Base-by-base conservation (phyloP, 2,888 invertebrate genomes). In the Poecilobothrus nobilitatus region DNA sequence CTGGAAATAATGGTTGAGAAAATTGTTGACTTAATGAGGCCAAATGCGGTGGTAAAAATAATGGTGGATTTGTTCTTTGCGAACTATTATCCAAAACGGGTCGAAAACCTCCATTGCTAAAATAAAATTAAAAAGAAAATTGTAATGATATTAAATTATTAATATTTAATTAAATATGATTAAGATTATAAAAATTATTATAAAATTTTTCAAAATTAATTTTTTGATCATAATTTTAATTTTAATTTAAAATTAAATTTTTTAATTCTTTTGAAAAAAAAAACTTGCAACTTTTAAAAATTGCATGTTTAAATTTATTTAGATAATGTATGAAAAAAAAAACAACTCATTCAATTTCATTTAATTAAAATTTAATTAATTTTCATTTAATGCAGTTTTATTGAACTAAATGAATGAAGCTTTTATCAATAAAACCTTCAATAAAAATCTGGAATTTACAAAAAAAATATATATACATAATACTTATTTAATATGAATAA, bases 31-130 rank as follows among this genome's bases (percentile, higher is more conserved):
- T 83, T 72, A 87, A 83, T 2, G 89, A 88, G 63, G 86, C 88
- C 76, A 93, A 84, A 80, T 92, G 92, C 18, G 92, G 91, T 67
- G 92, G 91, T 78, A 93, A 88, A 84, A 94, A 93, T 70, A 94
- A 84, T 18, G 92, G 91, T 70, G 91, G 90, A 70, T 85, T 85
- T 78, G 84, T 79, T 76, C 85, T 79, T 74, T 84, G 83, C 68
- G 76, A 74, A 27, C 84, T 84, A 20, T 83, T 83, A 72, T 87
- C 87, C 71, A 87, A 78, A 37, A 87, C 85, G 18, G 88, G 86
- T 71, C 87, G 79, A 78, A 87, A 86, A 72, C 86, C 85, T 71
- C 85, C 84, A 75, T 82, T 80, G 75, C 88, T 88, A 62, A 67
- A 67, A 65, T 3, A 18, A 18, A 41, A 37, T 65, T 41, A n/a